Evolutionary conservation across 2,888 invertebrate species (phyloP).

Genomic region (Sesia bembeciformis): DNA sequence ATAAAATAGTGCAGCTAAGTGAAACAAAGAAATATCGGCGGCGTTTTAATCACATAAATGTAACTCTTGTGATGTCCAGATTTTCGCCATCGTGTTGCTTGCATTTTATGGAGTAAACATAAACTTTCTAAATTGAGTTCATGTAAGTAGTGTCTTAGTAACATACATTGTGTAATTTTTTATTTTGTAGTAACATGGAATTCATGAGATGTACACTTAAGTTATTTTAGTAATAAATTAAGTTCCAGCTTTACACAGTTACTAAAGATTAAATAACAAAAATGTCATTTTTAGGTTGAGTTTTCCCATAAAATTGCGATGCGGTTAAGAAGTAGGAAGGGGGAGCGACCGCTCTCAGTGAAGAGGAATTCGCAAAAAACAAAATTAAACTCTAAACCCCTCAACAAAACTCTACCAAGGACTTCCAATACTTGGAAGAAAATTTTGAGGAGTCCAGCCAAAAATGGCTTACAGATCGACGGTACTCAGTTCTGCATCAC

Average conservation of each 20-base stretch:
- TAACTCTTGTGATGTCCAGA: neutral
- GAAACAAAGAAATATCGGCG: constrained; percentile 27
- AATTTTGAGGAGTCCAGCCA: constrained; percentile 40
- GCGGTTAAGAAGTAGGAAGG: constrained; percentile 81
- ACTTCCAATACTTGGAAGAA: constrained; percentile 50
- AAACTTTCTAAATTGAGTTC: constrained; percentile 36
- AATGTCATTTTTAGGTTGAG: constrained; percentile 36
- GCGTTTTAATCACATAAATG: neutral
- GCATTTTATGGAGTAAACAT: neutral
- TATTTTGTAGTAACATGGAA: neutral
- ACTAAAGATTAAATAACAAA: neutral
- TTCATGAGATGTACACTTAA: too few relatives aligned
- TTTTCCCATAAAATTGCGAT: constrained; percentile 55
- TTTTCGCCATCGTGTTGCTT: neutral
- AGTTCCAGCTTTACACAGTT: neutral
- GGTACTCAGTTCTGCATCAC: constrained; percentile 40
- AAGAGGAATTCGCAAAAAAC: constrained; percentile 39
- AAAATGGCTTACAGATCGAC: constrained; percentile 48
- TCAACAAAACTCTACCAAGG: constrained; percentile 30
- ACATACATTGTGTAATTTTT: neutral
- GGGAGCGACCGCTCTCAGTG: constrained; percentile 71
- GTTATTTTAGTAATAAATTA: too few relatives aligned
- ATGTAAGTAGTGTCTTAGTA: constrained; percentile 42
- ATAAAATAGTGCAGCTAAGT: constrained; percentile 26
- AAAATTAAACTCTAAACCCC: constrained; percentile 37